Evolutionary conservation across 2,888 invertebrate species (phyloP), one percentile per base, ranked within the genome.

Genomic region (Sussaba pulchella): DNA sequence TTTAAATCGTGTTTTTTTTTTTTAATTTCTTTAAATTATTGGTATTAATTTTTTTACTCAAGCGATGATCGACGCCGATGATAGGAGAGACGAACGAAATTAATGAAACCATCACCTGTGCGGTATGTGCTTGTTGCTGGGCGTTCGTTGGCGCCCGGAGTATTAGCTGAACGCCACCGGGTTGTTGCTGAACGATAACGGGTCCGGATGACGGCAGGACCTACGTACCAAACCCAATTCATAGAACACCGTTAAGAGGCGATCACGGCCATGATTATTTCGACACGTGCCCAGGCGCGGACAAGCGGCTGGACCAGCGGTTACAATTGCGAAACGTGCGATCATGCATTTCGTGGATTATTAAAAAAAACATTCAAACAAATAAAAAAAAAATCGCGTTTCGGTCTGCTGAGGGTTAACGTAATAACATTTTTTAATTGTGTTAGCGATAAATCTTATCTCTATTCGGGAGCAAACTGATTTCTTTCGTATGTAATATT

Each of bases 121-220:
- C 90, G 84, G 92, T 91, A 88, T 92, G 92, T 79, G 92, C 91
- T 91, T 92, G 92, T 87, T 92, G 92, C 85, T 92, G 92, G 81
- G 92, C 87, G 85, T 89, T 90, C 74, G 95, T 93, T 74, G 95
- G 95, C 75, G 95, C 95, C 85, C 96, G 93, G 85, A 96, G 92
- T 84, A 96, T 95, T 83, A 96, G 94, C 89, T 96, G 96, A 72
- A 96, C 95, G 59, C 95, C 95, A 85, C 95, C 95, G 64, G 95
- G 94, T 88, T 94, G 94, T 87, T 94, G 95, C 85, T 95, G 95
- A 81, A 95, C 94, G 87, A 95, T 91, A 82, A 95, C 93, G 64
- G 94, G 94, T 91, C 92, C 92, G 77, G 91, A 89, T 78, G 92
- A 92, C 78, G 92, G 92, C 83, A 92, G 88, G 85, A 92, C 92